Conservation (phyloP, 2,113 vertebrate genomes). For the Myiozetetes cayanensis region DNA sequence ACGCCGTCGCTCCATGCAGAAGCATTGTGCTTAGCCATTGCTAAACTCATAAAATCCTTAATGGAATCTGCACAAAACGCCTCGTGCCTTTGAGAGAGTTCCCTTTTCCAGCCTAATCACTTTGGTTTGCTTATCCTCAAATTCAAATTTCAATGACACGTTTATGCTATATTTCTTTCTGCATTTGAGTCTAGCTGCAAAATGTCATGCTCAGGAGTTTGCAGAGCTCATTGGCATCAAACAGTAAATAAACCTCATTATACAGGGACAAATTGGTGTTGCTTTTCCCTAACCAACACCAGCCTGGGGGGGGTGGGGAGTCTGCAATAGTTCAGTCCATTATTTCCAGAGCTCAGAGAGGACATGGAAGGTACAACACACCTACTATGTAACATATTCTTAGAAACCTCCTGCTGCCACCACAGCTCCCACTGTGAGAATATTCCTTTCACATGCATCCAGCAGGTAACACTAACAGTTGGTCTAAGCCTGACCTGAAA, state of each 20-base stretch:
- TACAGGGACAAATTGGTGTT: background rate
- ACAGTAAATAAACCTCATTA: background rate
- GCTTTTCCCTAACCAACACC: background rate
- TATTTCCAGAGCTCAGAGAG: background rate
- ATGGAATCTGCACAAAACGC: background rate
- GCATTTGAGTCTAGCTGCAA: background rate
- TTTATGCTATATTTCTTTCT: background rate
- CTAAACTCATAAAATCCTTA: conserved; percentile 24
- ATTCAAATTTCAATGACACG: background rate
- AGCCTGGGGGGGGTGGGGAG: background rate
- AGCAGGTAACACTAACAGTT: background rate
- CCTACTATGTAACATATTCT: background rate
- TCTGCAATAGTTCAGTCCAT: background rate
- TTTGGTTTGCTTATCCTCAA: background rate
- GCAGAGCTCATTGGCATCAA: background rate
- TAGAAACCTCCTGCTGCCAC: background rate
- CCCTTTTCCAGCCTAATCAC: background rate
- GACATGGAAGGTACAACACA: background rate
- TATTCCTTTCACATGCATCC: background rate
- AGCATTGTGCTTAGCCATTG: background rate
- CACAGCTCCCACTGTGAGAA: background rate
- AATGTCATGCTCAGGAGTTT: background rate
- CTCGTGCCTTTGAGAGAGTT: background rate
- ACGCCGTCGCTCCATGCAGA: background rate
- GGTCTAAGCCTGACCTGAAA: background rate